A percentile compares a stretch with the other conserved stretches of the same genome.
Evolutionary conservation across 1,140 invertebrate genomes (phyloP).

Genomic region (Drosophila gunungcola): DNA sequence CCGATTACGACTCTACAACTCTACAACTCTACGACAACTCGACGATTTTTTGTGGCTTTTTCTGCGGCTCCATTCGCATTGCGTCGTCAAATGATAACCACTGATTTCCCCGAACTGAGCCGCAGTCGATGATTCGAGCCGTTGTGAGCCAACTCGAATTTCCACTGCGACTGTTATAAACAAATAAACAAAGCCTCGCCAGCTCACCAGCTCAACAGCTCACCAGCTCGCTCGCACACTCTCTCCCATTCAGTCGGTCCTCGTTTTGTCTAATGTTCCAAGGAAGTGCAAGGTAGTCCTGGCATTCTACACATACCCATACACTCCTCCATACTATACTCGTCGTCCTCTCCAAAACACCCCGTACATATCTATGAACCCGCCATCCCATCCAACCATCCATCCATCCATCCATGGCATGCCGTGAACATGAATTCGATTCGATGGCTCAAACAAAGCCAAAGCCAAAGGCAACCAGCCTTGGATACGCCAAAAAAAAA

Average conservation of each 20-base stretch:
- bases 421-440: slow-evolving; percentile 64
- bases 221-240: slow-evolving; percentile 1
- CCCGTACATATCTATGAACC: background rate
- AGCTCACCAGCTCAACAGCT: background rate
- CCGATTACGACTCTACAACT: background rate
- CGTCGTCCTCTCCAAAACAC: background rate
- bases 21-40: background rate
- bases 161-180: slow-evolving; percentile 64
- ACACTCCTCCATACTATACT: background rate
- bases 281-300: slow-evolving; percentile 62
- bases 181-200: slow-evolving; percentile 65
- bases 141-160: slow-evolving; percentile 54
- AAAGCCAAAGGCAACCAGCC: slow-evolving; percentile 53
- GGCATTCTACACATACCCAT: slow-evolving; percentile 41
- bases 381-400: background rate
- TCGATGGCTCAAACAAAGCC: slow-evolving; percentile 56
- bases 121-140: slow-evolving; percentile 49
- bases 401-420: slow-evolving; percentile 2
- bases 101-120: slow-evolving; percentile 30
- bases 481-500: slow-evolving; percentile 58
- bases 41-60: background rate
- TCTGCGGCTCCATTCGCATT: slow-evolving; percentile 31
- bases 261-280: slow-evolving; percentile 57
- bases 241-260: background rate
- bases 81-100: slow-evolving; percentile 39